Evolutionary conservation across 2,888 invertebrate species (phyloP).

Genomic region (Xylocampa areola): DNA sequence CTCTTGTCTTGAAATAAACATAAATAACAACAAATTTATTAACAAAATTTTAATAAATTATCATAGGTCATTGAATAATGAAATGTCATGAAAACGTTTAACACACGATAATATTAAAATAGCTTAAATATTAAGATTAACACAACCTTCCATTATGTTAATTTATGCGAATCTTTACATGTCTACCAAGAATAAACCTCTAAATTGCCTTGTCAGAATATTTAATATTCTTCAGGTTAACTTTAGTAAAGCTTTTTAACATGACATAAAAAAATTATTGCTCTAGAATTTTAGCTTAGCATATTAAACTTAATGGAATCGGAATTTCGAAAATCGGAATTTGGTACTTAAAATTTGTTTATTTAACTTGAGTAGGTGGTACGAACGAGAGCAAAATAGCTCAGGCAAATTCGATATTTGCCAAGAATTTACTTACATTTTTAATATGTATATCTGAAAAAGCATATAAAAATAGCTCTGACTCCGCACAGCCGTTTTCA

Average conservation of each 20-base stretch:
- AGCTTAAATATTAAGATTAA: background rate
- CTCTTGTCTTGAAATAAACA: too few relatives aligned
- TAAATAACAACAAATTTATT: too few relatives aligned
- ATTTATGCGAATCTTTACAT: constrained; percentile 30
- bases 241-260: constrained; percentile 13
- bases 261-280: constrained; percentile 11
- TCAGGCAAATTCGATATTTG: too few relatives aligned
- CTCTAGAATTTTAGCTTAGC: constrained; percentile 6
- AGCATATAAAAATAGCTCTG: too few relatives aligned
- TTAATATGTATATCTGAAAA: too few relatives aligned
- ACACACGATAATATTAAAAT: background rate
- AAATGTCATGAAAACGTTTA: background rate
- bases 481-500: too few relatives aligned
- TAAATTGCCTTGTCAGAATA: constrained; percentile 23
- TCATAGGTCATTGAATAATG: background rate
- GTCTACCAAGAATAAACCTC: constrained; percentile 11
- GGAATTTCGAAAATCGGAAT: constrained; percentile 8
- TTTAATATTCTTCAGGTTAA: constrained; percentile 19
- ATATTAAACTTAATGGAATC: constrained; percentile 17
- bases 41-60: background rate
- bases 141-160: constrained; percentile 7
- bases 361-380: too few relatives aligned
- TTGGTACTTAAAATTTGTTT: constrained; percentile 1
- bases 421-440: too few relatives aligned
- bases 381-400: too few relatives aligned